These are phyloP conservation scores for Gymnoscelis rufifasciata DNA, from an alignment of 2,888 invertebrate species.

Conservation along the genomic window DNA sequence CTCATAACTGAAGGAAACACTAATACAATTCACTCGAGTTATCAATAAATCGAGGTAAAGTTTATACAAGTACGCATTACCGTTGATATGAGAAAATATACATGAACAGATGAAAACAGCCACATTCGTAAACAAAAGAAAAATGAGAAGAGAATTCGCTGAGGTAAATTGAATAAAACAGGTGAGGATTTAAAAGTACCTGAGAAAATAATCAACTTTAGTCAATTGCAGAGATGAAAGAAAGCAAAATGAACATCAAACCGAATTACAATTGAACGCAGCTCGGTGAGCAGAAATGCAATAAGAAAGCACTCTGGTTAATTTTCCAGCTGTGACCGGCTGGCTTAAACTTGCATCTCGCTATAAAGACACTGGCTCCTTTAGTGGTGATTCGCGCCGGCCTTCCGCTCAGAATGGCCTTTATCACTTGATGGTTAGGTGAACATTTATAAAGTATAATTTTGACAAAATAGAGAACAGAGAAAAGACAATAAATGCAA, in stretches of 20 bases:
- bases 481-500: too few relatives aligned
- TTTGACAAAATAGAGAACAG: too few relatives aligned
- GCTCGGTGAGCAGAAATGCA: slow-evolving; percentile 49
- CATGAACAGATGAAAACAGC: too few relatives aligned
- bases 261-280: slow-evolving; percentile 48
- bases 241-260: slow-evolving; percentile 30
- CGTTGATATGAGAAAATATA: too few relatives aligned
- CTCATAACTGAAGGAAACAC: slow-evolving; percentile 48
- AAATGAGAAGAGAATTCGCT: neutral
- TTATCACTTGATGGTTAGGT: neutral
- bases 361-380: slow-evolving; percentile 41
- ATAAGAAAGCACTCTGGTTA: slow-evolving; percentile 67
- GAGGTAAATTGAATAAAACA: slow-evolving; percentile 9
- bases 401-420: neutral
- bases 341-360: slow-evolving; percentile 35
- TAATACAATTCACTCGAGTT: neutral
- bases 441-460: too few relatives aligned
- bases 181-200: slow-evolving; percentile 10
- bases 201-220: slow-evolving; percentile 17
- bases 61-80: too few relatives aligned
- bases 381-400: slow-evolving; percentile 19
- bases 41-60: slow-evolving; percentile 1
- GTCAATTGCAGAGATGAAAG: slow-evolving; percentile 25
- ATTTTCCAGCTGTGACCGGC: slow-evolving; percentile 47
- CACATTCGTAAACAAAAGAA: neutral